Base-by-base conservation (phyloP, 2,888 invertebrate genomes). In the Archips crataeganus region DNA sequence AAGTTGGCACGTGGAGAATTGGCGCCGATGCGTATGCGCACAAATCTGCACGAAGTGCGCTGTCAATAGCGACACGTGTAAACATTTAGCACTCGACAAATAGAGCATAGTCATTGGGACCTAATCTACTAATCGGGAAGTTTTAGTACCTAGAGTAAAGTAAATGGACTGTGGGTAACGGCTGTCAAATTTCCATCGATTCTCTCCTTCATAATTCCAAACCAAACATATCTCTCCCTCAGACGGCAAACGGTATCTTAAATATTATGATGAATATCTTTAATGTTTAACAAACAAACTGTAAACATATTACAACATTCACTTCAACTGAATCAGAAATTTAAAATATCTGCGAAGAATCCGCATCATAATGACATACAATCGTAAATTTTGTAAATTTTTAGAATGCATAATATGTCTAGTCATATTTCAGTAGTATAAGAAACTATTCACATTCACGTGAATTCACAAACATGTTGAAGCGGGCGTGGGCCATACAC, bases 1-100 rank as follows among this genome's bases (percentile, higher is more conserved):
- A 82, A 84, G 84, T 88, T 90, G 90, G 89, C 92, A 90, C 90
- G 89, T 89, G 92, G 79, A 80, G 75, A 79, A 75, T 83, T 87
- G 88, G 85, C 89, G 86, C 83, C 84, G 75, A 76, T 82, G 78
- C 77, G 79, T 84, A 77, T 83, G 82, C 82, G 80, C 82, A 81
- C 77, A 81, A 82, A 80, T 85, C 81, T 70, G 64, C 71, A 65
- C 79, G 49, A 66, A 60, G 54, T 63, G 68, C 71, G 64, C 79
- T 86, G 86, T 87, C 87, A 88, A 87, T 87, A 87, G 76, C 80
- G 81, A 84, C 87, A 88, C 85, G 85, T 87, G 86, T 81, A 79
- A 78, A 71, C 74, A 78, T 70, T 75, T 76, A 74, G 65, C 60
- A n/a, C 49, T 61, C 57, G 45, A 45, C 39, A 39, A 23, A 39